Evolutionary conservation across 2,888 invertebrate species (phyloP).

Genomic region (Drosophila ezoana): DNA sequence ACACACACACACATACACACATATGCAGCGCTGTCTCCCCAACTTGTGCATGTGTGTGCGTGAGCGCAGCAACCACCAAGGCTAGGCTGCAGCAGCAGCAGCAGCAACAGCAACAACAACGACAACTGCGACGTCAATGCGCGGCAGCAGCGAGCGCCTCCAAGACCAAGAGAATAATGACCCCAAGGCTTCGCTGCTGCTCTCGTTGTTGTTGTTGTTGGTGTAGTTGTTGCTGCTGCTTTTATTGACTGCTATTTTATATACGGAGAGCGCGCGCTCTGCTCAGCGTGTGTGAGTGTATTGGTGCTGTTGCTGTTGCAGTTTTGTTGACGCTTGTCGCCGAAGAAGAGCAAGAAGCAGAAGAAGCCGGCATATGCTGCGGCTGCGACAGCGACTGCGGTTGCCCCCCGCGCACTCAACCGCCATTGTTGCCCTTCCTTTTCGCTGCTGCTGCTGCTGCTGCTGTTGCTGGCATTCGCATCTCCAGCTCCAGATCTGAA

Average conservation of each 20-base stretch:
- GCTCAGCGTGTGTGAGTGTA: constrained; percentile 35
- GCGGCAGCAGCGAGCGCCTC: constrained; percentile 70
- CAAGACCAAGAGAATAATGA: constrained; percentile 84
- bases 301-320: constrained; percentile 60
- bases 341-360: constrained; percentile 67
- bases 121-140: constrained; percentile 58
- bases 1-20: constrained; percentile 34
- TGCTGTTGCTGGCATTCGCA: constrained; percentile 43
- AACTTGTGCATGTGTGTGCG: constrained; percentile 41
- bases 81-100: constrained; percentile 64
- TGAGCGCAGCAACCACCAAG: constrained; percentile 78
- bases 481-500: constrained; percentile 69
- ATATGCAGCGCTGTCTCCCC: constrained; percentile 59
- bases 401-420: constrained; percentile 16
- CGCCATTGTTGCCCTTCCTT: constrained; percentile 6
- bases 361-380: constrained; percentile 83
- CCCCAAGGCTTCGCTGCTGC: constrained; percentile 83
- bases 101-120: constrained; percentile 30
- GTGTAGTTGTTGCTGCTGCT: constrained; percentile 62
- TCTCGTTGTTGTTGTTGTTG: constrained; percentile 40
- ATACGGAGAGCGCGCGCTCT: constrained; percentile 59
- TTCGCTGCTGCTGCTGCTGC: constrained; percentile 17
- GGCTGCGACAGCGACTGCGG: constrained; percentile 51
- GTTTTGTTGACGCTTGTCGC: constrained; percentile 66
- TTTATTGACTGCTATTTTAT: constrained; percentile 79